Conservation (phyloP, 1,140 invertebrate species). For the Littorina saxatilis region DNA sequence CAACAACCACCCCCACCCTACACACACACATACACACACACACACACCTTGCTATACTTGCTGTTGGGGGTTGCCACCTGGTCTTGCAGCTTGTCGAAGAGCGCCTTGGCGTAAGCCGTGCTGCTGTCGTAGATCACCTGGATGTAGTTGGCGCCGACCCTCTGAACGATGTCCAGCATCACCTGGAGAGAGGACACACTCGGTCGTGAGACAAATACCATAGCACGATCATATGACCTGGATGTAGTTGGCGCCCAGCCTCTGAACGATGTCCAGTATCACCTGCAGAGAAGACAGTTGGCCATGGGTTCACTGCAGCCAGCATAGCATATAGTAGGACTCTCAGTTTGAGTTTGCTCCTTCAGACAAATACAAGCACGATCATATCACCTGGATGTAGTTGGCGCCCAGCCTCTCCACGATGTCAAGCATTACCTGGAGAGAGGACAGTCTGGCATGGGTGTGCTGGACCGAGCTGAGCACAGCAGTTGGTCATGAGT, state of each 20-base stretch:
- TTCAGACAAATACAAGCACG: too few species aligned
- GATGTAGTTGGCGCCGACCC: slow-evolving; percentile 45
- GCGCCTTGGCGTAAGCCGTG: slow-evolving; percentile 39
- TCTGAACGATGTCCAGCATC: slow-evolving; percentile 74
- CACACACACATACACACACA: too few species aligned
- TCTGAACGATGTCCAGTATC: slow-evolving; percentile 74
- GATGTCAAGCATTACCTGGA: slow-evolving; percentile 76
- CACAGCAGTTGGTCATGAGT: too few species aligned
- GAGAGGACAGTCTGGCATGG: neutral
- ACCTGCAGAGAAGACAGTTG: slow-evolving; percentile 53
- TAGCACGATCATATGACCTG: slow-evolving; percentile 51
- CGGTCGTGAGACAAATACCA: too few species aligned
- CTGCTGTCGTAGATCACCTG: slow-evolving; percentile 51
- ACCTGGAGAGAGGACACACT: slow-evolving; percentile 53
- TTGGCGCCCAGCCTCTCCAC: slow-evolving; percentile 39
- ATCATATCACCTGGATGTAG: slow-evolving; percentile 58
- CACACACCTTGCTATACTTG: too few species aligned
- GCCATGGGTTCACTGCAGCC: too few species aligned
- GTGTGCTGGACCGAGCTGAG: too few species aligned
- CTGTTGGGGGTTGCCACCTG: slow-evolving; percentile 1
- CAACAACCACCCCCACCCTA: too few species aligned
- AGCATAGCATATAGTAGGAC: too few species aligned
- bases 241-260: slow-evolving; percentile 45
- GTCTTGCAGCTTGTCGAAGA: slow-evolving; percentile 26
- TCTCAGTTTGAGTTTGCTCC: too few species aligned